Conservation (phyloP, 2,888 invertebrate species). For the Apotomis turbidana region DNA sequence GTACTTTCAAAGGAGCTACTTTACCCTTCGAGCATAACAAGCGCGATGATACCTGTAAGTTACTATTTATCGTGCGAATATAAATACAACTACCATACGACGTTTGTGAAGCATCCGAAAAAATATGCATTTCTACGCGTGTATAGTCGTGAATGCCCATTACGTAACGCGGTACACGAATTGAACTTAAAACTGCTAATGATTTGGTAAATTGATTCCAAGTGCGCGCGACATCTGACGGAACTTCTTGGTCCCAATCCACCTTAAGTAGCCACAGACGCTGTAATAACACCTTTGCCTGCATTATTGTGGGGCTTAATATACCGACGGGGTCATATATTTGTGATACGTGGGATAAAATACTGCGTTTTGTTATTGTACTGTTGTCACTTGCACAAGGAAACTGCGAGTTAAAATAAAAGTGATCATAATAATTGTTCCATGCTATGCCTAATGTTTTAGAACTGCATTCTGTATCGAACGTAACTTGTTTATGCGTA, state of each 20-base stretch:
- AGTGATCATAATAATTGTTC: slow-evolving; percentile 1
- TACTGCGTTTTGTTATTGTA: neutral
- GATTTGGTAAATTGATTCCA: no score
- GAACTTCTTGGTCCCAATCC: neutral
- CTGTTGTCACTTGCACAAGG: neutral
- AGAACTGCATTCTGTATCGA: neutral
- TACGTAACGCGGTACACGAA: slow-evolving; percentile 42
- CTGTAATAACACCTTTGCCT: slow-evolving; percentile 1
- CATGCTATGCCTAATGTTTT: slow-evolving; percentile 8
- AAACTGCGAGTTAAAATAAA: neutral
- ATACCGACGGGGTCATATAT: slow-evolving; percentile 6
- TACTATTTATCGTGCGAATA: slow-evolving; percentile 38
- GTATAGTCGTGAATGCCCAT: slow-evolving; percentile 3
- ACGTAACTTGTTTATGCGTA: neutral
- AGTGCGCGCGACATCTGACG: no score
- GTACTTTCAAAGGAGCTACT: slow-evolving; percentile 44
- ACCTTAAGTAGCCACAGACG: slow-evolving; percentile 1
- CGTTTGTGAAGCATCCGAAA: slow-evolving; percentile 43
- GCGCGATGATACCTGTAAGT: slow-evolving; percentile 6
- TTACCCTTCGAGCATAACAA: slow-evolving; percentile 46
- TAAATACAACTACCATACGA: slow-evolving; percentile 46
- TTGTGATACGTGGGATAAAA: slow-evolving; percentile 2
- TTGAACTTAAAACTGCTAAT: no score
- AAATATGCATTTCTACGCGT: slow-evolving; percentile 44
- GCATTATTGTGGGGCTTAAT: neutral